A percentile compares a stretch with the other conserved stretches of the same genome.
These are phyloP conservation scores for Phania funesta DNA, from an alignment of 2,888 invertebrate species.

Conservation along the genomic window DNA sequence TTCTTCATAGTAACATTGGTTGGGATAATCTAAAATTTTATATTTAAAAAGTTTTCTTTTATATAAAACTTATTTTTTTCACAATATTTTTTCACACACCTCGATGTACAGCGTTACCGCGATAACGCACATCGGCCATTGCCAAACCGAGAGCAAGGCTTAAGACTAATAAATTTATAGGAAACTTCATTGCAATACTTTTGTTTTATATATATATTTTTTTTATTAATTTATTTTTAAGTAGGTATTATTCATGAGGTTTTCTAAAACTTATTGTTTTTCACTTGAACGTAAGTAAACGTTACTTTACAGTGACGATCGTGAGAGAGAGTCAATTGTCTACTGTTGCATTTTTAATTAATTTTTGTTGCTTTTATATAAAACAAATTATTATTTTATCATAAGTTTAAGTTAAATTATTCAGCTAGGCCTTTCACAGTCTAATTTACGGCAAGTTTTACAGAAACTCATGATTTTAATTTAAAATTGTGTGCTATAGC, in stretches of 20 bases:
- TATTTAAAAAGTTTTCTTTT: not conserved
- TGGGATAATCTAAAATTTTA: slow-evolving; percentile 75
- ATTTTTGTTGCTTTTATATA: slow-evolving; percentile 79
- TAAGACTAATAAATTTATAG: slow-evolving; percentile 52
- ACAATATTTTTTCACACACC: slow-evolving; percentile 67
- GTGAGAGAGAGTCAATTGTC: slow-evolving; percentile 67
- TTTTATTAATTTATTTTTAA: not conserved
- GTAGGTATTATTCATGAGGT: not conserved
- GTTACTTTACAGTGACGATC: slow-evolving; percentile 23
- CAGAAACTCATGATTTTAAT: too few species aligned
- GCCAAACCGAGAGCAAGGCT: slow-evolving; percentile 50
- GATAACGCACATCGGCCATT: slow-evolving; percentile 73
- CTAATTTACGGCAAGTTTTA: too few species aligned
- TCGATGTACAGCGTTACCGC: slow-evolving; percentile 75
- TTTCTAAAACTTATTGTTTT: not conserved
- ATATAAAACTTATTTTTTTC: not conserved
- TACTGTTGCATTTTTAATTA: slow-evolving; percentile 77
- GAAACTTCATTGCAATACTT: slow-evolving; percentile 29
- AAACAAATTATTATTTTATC: slow-evolving; percentile 64
- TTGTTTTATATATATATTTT: not conserved
- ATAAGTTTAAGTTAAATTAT: too few species aligned
- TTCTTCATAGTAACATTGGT: slow-evolving; percentile 76
- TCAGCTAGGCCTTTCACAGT: too few species aligned
- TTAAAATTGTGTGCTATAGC: too few species aligned
- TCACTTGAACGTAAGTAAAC: slow-evolving; percentile 18